Base-by-base conservation (phyloP, 2,888 invertebrate genomes). In the Chelonus formosanus region DNA sequence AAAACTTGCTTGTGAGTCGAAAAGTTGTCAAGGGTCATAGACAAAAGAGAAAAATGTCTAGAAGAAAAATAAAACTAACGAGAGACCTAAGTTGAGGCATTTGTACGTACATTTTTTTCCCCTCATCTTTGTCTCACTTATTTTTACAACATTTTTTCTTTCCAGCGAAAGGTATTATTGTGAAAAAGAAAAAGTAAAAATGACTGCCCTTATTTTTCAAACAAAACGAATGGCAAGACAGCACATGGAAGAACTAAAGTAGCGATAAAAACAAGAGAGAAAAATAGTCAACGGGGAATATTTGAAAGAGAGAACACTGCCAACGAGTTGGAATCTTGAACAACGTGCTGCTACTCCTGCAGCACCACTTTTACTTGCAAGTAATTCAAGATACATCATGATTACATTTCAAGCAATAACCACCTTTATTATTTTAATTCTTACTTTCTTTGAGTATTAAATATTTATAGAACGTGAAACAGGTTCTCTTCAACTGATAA, bases 41-140 rank as follows among this genome's bases (percentile, higher is more conserved):
- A 45, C 32, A 44, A 45, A 54, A 47, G 20, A 54, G 54, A 45
- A 6, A 55, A 35, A 6, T 20, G 43, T 5, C 5, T 47, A 50
- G 20, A 43, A 50, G 8, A 57, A 63, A 63, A 56, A 48, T 63
- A 20, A 20, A 20, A 20, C 20, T 20, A 20, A 20, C 20, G 20
- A 48, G 50, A 36, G 56, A 57, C 52, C 61, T 61, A 52, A 52
- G 20, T 48, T 60, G 61, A 61, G 47, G 43, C 61, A 43, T 61
- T 48, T 48, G 20, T 20, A 20, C 20, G 20, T 20, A 20, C 20
- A 20, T 20, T 48, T 40, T 50, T 50, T 35, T 31, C 6, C 44
- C 3, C 10, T 34, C 54, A 47, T 55, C 40, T 50, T 43, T 45
- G 35, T 34, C 20, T 10, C 48, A n/a, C 20, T 58, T 34, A 47